Percentiles rank a stretch among this genome's conserved stretches.
Evolutionary conservation across 2,113 vertebrate species (phyloP).

Genomic region (Acrocephalus arundinaceus): DNA sequence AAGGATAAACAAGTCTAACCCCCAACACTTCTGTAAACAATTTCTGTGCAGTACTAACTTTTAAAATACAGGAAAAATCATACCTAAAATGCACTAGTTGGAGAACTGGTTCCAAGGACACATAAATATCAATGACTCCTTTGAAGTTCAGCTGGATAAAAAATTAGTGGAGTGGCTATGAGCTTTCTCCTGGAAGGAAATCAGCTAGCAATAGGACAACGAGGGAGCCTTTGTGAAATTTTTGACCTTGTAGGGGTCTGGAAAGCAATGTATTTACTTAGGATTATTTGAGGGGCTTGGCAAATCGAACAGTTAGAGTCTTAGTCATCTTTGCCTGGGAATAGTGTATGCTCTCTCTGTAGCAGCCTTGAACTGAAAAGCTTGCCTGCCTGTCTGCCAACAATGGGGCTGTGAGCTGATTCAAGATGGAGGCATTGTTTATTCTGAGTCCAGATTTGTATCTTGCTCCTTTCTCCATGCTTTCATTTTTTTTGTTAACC

Average conservation of each 20-base stretch:
- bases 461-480: not conserved
- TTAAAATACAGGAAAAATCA: not conserved
- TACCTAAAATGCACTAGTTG: not conserved
- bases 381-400: not conserved
- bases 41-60: not conserved
- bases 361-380: not conserved
- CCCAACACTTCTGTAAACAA: slow-evolving; percentile 10
- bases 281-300: slow-evolving; percentile 36
- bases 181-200: slow-evolving; percentile 24
- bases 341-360: not conserved
- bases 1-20: too few relatives aligned
- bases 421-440: not conserved
- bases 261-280: slow-evolving; percentile 45
- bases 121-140: not conserved
- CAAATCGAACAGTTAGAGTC: slow-evolving; percentile 5
- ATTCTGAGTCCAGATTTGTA: not conserved
- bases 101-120: not conserved
- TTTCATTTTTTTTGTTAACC: not conserved
- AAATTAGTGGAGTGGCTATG: not conserved
- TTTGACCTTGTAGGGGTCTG: slow-evolving; percentile 23
- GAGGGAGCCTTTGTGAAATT: slow-evolving; percentile 13
- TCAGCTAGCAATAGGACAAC: not conserved
- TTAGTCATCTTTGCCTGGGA: slow-evolving; percentile 23
- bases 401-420: not conserved
- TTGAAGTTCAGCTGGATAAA: slow-evolving; percentile 30